Evolutionary conservation across 2,797 vertebrate species (phyloP).

Genomic region (Sebastolobus alascanus): DNA sequence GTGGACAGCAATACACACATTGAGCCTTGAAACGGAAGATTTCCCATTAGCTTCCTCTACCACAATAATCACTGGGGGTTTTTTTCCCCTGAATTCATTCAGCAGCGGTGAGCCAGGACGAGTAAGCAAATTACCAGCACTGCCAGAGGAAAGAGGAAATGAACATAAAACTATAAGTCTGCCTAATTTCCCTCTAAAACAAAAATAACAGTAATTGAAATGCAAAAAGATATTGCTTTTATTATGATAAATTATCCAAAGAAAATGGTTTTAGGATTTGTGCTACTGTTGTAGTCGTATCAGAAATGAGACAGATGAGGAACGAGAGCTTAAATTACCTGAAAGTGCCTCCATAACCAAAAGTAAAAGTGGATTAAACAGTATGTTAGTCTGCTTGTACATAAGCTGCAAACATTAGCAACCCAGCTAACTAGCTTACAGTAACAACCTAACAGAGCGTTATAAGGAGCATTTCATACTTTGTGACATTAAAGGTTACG

Average conservation of each 20-base stretch:
- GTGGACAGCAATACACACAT: slow-evolving; percentile 5
- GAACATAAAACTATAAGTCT: slow-evolving; percentile 33
- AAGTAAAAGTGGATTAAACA: not conserved
- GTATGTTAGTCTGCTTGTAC: not conserved
- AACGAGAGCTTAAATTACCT: slow-evolving; percentile 3
- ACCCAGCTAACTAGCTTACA: not conserved
- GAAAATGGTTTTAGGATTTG: slow-evolving; percentile 10
- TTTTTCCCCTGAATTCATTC: slow-evolving; percentile 11
- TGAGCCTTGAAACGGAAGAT: slow-evolving; percentile 29
- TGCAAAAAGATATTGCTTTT: slow-evolving; percentile 26
- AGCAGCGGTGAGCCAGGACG: slow-evolving; percentile 4
- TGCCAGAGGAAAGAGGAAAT: slow-evolving; percentile 36
- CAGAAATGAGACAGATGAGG: not conserved
- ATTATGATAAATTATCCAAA: slow-evolving; percentile 27
- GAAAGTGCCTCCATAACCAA: not conserved
- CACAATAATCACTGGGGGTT: slow-evolving; percentile 36
- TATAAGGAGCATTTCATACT: not conserved
- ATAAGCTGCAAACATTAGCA: not conserved
- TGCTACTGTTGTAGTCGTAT: slow-evolving; percentile 1
- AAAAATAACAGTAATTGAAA: slow-evolving; percentile 29
- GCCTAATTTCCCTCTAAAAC: slow-evolving; percentile 37
- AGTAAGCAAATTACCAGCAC: slow-evolving; percentile 41
- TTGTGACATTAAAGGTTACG: not conserved
- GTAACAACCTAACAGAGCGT: not conserved
- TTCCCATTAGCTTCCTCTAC: slow-evolving; percentile 33